Evolutionary conservation across 2,888 invertebrate species (phyloP).

Genomic region (Pecten maximus): DNA sequence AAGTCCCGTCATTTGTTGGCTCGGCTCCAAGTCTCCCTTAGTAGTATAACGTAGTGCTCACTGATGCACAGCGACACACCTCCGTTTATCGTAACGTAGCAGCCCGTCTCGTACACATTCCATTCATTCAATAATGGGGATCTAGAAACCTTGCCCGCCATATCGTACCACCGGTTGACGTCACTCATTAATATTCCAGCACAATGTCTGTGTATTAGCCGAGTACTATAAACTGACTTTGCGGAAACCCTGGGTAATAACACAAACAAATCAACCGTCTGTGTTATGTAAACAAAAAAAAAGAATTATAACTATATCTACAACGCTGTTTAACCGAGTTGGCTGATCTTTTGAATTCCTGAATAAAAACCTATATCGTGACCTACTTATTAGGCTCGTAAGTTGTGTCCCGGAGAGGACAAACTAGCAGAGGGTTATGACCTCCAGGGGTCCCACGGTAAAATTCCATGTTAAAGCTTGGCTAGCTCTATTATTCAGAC

Average conservation of each 20-base stretch:
- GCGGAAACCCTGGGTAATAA: conserved; percentile 27
- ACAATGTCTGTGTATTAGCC: background rate
- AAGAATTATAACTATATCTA: background rate
- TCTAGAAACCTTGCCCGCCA: conserved; percentile 21
- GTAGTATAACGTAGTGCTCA: conserved; percentile 20
- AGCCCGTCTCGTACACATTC: conserved; percentile 14
- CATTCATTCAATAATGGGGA: conserved; percentile 35
- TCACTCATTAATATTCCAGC: conserved; percentile 27
- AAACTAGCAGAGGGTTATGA: background rate
- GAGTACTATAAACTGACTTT: background rate
- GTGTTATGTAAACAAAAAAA: background rate
- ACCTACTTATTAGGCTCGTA: background rate
- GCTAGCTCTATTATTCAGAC: no score
- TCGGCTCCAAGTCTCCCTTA: background rate
- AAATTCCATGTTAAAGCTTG: background rate
- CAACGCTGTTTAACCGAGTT: background rate
- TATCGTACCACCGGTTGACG: conserved; percentile 35
- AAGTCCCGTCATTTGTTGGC: background rate
- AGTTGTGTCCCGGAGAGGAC: background rate
- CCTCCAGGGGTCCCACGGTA: background rate
- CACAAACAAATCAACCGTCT: background rate
- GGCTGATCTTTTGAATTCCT: background rate
- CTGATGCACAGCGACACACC: conserved; percentile 5
- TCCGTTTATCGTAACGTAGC: conserved; percentile 31
- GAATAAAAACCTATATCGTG: background rate